Base-by-base conservation (phyloP, 1,140 invertebrate genomes). In the Scaptodrosophila lebanonensis region DNA sequence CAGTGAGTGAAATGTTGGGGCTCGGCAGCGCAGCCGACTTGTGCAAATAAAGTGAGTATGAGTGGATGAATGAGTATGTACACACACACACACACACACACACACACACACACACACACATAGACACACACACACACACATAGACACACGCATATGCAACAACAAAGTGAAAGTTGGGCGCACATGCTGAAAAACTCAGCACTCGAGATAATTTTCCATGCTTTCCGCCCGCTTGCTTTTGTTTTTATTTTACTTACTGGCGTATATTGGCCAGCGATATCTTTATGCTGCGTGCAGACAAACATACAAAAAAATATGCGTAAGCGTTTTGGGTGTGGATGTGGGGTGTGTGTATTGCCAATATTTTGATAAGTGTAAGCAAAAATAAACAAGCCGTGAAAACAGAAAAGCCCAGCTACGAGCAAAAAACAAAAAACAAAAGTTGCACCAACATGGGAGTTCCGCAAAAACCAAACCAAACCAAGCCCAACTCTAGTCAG, bases 321-420 rank as follows among this genome's bases (percentile, higher is more conserved):
- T 33, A 4, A 3, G 32, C n/a, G n/a, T n/a, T n/a, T n/a, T n/a
- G n/a, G n/a, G n/a, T n/a, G n/a, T n/a, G n/a, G n/a, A n/a, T n/a
- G n/a, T n/a, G n/a, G n/a, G n/a, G n/a, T 4, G 22, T 25, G 68
- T 79, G 73, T 56, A 68, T 67, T 52, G 52, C 57, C 53, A 79
- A 79, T 79, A 79, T 79, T 79, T 79, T 79, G 75, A 79, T 79
- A 79, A 73, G 69, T 82, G 75, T 79, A 69, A 82, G 73, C 75
- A 73, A 70, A 79, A 79, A 82, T 69, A 79, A 79, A 79, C 69
- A 79, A 65, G 51, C 59, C 65, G 67, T 77, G 67, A 72, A 72
- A 63, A 65, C 42, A 22, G 44, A 16, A 22, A 51, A n/a, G n/a
- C n/a, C n/a, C n/a, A n/a, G n/a, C n/a, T n/a, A n/a, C n/a, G n/a